Evolutionary conservation across 2,888 invertebrate genomes (phyloP), one percentile per base, ranked within the genome.

Genomic region (Agriopis marginaria): DNA sequence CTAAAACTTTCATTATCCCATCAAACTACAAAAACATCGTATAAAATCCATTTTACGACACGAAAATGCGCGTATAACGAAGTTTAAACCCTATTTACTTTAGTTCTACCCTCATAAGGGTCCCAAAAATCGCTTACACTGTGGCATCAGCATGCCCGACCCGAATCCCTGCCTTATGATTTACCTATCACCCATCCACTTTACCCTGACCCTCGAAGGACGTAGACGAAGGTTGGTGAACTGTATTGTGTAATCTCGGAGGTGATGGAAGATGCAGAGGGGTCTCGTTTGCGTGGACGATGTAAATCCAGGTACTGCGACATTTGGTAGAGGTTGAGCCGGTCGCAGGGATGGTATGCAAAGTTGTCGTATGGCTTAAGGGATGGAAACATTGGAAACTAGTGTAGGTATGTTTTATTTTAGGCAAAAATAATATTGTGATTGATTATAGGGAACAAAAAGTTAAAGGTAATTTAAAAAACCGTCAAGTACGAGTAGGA

Each of bases 261-360:
- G 44, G 62, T 61, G 56, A 68, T 66, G 56, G 73, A 64, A 73
- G 71, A 63, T 72, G 72, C 68, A 69, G 66, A 66, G 69, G 61
- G 79, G 74, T 83, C 83, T 73, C 68, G 67, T 59, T 76, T 73
- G 75, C 75, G 61, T 83, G 83, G 83, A 75, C 72, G 55, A 73
- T 55, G 68, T 64, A 83, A 83, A 84, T 84, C 86, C 86, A 83
- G 87, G 87, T 83, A 83, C 78, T 75, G 82, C 79, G 87, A 86
- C 87, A 86, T 89, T 89, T 88, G 87, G 86, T 83, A 77, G 82
- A 84, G 86, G 83, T 83, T 86, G 82, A 82, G 82, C 79, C 79
- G 71, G 63, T 72, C 67, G 70, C 45, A 63, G 63, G 74, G 72
- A 72, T 71, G 69, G 70, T 64, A 71, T 74, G 74, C 73, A 63